Evolutionary conservation across 2,113 vertebrate genomes (phyloP).

Genomic region (Petrocephalus microphthalmus): DNA sequence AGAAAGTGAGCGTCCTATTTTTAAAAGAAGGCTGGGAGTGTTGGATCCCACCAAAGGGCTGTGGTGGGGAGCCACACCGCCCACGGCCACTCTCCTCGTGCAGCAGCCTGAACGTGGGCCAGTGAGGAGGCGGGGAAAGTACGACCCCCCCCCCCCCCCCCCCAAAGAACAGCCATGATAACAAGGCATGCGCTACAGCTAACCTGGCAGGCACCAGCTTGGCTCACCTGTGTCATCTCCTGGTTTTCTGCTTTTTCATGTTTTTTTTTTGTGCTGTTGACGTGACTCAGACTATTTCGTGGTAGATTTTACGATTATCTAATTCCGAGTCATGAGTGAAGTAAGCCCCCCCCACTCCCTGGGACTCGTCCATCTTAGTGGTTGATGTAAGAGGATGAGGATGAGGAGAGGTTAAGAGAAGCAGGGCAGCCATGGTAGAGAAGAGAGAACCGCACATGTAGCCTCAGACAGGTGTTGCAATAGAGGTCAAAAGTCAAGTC

Average conservation of each 20-base stretch:
- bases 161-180: background rate
- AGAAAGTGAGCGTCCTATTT: background rate
- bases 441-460: background rate
- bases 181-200: background rate
- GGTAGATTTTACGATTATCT: background rate
- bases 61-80: constrained; percentile 17
- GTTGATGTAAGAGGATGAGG: background rate
- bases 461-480: background rate
- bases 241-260: background rate
- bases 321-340: background rate
- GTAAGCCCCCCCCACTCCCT: background rate
- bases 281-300: background rate
- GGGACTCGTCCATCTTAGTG: background rate
- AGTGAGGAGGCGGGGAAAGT: background rate
- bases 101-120: constrained; percentile 13
- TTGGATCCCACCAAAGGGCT: background rate
- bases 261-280: background rate
- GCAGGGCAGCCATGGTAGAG: no score
- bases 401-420: background rate
- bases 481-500: background rate
- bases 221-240: background rate
- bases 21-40: background rate
- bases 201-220: background rate
- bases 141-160: background rate
- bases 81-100: background rate